Base-by-base conservation (phyloP, 2,888 invertebrate genomes). In the Hyppa rectilinea region DNA sequence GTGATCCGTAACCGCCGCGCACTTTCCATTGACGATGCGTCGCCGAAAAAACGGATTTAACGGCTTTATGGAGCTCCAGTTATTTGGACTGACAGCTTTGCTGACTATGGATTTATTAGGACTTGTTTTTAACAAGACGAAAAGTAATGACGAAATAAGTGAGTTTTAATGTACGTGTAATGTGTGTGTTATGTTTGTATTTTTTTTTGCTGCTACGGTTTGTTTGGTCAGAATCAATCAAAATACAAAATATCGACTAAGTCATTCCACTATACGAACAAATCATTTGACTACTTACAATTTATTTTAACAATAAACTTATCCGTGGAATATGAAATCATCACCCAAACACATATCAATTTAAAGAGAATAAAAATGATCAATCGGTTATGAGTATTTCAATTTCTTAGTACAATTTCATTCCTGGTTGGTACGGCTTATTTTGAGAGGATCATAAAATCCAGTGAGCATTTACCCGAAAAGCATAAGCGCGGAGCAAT, bases 1-100 rank as follows among this genome's bases (percentile, higher is more conserved):
- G 72, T 71, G 87, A 88, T 85, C 87, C 81, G 83, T 79, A 82
- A 81, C 84, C 83, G 73, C 85, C 80, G 82, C 84, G 81, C 82
- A 84, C 86, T 87, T 88, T 84, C 84, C 81, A 86, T 85, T 84
- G 89, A 85, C 88, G 89, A 88, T 87, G 87, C 87, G 88, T 87
- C 87, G 84, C 81, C 79, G 82, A 87, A 90, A 91, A 92, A 91
- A 86, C 78, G 86, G 88, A 85, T 89, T 89, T 87, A 86, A 85
- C 84, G 86, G 89, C 79, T 90, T 88, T 89, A 83, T 80, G 76
- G 78, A 77, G 82, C 82, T 81, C 83, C 83, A 82, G 81, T 84
- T 82, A 82, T 83, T 84, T 77, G 78, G 69, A 85, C 75, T 85
- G 87, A 86, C 87, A 87, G 85, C 78, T 86, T 84, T 81, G 73